Evolutionary conservation across 2,888 invertebrate genomes (phyloP), one percentile per base, ranked within the genome.

Genomic region (Eupithecia subfuscata): DNA sequence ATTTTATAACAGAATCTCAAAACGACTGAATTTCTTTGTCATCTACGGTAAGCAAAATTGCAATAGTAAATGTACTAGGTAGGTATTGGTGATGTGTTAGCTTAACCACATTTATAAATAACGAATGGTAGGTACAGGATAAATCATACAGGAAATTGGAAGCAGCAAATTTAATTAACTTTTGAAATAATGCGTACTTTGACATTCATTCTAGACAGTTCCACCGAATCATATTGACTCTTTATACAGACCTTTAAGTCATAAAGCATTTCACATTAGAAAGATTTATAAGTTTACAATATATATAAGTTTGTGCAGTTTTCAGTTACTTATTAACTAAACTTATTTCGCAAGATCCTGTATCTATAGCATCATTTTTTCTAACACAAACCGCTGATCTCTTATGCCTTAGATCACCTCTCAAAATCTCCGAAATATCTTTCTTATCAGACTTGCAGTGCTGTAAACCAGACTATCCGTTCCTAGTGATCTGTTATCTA

Each of bases 391-490:
- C 60, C 60, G 25, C 25, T 25, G 0, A 60, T 60, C 22, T 25
- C 60, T 12, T 25, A 25, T 60, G 4, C 12, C 25, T 6, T 25
- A 60, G 25, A 12, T 14, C 22, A 25, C 25, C 12, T 60, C 14
- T 60, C 60, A 60, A 5, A 60, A 25, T 60, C 25, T 60, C 60
- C 60, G 25, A 60, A 60, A 60, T 60, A 60, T 60, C 60, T 60
- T 60, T 60, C 60, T 60, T 60, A 60, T 60, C 60, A 22, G 25
- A 25, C 12, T 60, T 60, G 60, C 60, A 60, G 25, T 25, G 22
- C 25, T 60, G 25, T 56, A 22, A 56, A 52, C n/a, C 52, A 22
- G 56, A 56, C 56, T 22, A 56, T 25, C 22, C 60, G 60, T 60
- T 25, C 60, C 4, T 60, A 22, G 60, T 14, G 12, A 60, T 60